Conservation (phyloP, 2,113 vertebrate species). For the Labeo rohita region DNA sequence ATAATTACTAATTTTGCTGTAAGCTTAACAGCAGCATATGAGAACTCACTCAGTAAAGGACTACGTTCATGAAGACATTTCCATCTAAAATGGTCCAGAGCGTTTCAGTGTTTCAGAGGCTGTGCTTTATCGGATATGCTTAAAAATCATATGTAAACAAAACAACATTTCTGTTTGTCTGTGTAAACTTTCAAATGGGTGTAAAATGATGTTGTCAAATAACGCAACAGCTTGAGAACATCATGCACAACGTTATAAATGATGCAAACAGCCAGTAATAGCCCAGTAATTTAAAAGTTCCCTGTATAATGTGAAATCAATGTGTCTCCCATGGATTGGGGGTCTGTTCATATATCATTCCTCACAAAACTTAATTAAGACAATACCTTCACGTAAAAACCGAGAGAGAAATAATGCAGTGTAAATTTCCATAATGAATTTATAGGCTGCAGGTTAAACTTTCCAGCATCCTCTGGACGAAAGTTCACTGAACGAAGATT, state of each 20-base stretch:
- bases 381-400: conserved; percentile 58
- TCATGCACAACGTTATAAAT: conserved; percentile 51
- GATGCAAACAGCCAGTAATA: conserved; percentile 51
- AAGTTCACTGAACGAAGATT: neutral
- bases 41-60: conserved; percentile 70
- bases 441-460: neutral
- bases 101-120: conserved; percentile 17
- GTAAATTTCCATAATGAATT: conserved; percentile 44
- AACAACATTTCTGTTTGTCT: neutral
- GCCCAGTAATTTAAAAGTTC: conserved; percentile 53
- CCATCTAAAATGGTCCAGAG: conserved; percentile 43
- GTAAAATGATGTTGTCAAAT: conserved; percentile 9
- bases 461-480: neutral
- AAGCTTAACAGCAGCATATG: conserved; percentile 73
- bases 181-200: neutral
- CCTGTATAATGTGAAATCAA: conserved; percentile 69
- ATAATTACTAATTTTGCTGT: conserved; percentile 80
- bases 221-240: conserved; percentile 33
- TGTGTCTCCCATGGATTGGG: conserved; percentile 60
- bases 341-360: conserved; percentile 62
- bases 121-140: conserved; percentile 16
- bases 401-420: conserved; percentile 54
- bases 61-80: conserved; percentile 65
- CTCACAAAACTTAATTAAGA: conserved; percentile 69
- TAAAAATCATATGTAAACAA: neutral